These are phyloP conservation scores for Spheniscus mendiculus DNA, from an alignment of 2,113 vertebrate genomes.

Conservation along the genomic window DNA sequence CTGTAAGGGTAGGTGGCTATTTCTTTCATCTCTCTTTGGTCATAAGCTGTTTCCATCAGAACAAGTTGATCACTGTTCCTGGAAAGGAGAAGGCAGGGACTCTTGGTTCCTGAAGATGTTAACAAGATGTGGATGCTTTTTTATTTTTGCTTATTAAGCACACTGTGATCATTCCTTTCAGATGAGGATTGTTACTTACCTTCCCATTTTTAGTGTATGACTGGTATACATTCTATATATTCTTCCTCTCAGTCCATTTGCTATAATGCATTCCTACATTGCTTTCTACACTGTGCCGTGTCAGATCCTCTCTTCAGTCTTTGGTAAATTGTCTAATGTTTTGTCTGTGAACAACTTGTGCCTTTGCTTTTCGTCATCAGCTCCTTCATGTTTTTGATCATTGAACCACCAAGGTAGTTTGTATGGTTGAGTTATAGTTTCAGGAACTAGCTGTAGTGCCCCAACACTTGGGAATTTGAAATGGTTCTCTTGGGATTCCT, in stretches of 20 bases:
- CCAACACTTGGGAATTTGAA: neutral
- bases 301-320: neutral
- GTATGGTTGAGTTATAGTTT: neutral
- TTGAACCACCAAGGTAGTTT: neutral
- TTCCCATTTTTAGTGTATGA: neutral
- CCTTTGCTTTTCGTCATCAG: neutral
- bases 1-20: neutral
- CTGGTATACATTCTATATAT: neutral
- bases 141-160: neutral
- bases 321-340: neutral
- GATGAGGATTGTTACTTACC: neutral
- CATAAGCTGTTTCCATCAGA: neutral
- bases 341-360: neutral
- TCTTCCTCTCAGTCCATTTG: neutral
- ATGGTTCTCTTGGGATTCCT: neutral
- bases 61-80: neutral
- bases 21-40: neutral
- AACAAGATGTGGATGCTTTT: neutral
- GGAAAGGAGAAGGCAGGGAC: neutral
- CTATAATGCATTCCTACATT: neutral
- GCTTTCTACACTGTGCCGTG: neutral
- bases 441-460: neutral
- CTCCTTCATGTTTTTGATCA: neutral
- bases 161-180: neutral
- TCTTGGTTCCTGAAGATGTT: neutral